These are phyloP conservation scores for Myotis daubentonii DNA, from an alignment of 2,797 vertebrate genomes.

Conservation along the genomic window DNA sequence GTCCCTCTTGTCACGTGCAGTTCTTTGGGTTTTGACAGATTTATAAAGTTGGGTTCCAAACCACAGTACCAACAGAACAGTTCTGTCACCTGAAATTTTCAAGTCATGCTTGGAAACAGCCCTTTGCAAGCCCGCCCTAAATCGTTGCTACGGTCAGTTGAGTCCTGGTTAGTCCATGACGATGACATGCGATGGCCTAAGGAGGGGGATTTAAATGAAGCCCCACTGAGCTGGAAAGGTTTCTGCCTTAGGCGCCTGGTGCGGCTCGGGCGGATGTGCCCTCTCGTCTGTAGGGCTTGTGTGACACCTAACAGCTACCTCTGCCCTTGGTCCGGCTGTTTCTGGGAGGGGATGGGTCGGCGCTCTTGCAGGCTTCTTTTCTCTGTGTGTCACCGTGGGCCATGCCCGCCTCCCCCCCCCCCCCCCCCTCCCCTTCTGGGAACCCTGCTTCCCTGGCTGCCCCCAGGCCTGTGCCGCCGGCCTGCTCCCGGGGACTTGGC, in stretches of 20 bases:
- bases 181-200: too few species aligned
- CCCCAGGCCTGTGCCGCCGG: neutral
- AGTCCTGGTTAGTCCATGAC: neutral
- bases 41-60: neutral
- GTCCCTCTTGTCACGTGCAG: neutral
- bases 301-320: neutral
- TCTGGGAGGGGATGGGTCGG: neutral
- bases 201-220: neutral
- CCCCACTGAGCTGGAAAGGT: neutral
- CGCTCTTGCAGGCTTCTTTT: too few species aligned
- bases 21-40: neutral
- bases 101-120: neutral
- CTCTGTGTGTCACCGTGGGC: neutral
- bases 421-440: neutral
- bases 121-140: neutral
- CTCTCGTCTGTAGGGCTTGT: neutral
- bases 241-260: too few species aligned
- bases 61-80: too few species aligned
- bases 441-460: neutral
- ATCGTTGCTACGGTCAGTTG: neutral
- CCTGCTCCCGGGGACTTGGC: fast-evolving
- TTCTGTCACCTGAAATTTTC: neutral
- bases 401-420: fast-evolving
- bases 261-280: neutral
- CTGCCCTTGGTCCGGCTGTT: neutral